These are phyloP conservation scores for Sciurus vulgaris DNA, from an alignment of 2,797 vertebrate species.

Conservation along the genomic window DNA sequence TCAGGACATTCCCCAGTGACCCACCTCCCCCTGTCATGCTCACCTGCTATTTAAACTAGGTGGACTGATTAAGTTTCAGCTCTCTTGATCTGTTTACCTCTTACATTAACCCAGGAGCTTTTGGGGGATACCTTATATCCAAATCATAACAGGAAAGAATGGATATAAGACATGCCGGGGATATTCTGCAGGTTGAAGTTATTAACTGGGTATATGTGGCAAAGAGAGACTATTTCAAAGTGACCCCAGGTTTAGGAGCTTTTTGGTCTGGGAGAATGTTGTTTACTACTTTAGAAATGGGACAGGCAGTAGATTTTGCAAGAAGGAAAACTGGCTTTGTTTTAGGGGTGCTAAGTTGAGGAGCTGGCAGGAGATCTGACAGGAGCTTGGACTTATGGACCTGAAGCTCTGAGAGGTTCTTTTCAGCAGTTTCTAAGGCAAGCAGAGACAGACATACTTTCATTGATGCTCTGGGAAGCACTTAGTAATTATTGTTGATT, in stretches of 20 bases:
- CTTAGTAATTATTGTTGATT: slow-evolving; percentile 70
- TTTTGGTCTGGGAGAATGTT: background rate
- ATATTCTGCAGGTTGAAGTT: background rate
- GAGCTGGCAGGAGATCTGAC: slow-evolving; percentile 6
- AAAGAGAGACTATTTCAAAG: background rate
- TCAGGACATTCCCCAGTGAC: too few relatives aligned
- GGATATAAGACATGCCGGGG: background rate
- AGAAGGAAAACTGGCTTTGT: slow-evolving; percentile 40
- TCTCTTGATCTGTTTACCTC: too few relatives aligned
- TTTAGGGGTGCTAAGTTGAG: background rate
- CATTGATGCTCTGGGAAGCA: slow-evolving; percentile 53
- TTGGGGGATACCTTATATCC: too few relatives aligned
- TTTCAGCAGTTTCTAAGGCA: slow-evolving; percentile 42
- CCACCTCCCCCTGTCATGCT: too few relatives aligned
- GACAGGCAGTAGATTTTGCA: background rate
- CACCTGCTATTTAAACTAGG: too few relatives aligned
- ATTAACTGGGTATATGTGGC: background rate
- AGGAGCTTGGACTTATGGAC: background rate
- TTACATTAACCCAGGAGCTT: too few relatives aligned
- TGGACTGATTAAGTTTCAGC: too few relatives aligned
- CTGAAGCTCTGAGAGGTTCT: background rate
- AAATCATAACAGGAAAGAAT: too few relatives aligned
- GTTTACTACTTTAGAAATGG: background rate
- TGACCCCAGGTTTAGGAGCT: background rate
- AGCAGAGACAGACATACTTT: slow-evolving; percentile 61